phyloP scores from a whole-genome alignment of 2,797 vertebrate species.

The Anguilla megastoma region DNA sequence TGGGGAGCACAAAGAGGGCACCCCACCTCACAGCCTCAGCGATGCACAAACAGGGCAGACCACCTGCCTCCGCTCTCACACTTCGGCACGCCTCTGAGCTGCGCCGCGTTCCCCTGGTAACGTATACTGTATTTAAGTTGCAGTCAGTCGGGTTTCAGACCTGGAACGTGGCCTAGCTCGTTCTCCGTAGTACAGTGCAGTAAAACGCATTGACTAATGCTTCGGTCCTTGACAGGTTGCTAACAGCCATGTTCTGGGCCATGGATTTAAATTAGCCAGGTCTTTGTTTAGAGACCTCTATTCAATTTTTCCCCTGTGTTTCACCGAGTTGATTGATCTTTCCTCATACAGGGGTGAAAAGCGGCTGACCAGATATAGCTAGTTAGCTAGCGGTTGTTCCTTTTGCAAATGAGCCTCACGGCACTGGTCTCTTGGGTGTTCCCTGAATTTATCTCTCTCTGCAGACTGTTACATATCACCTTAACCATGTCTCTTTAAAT shows the following conservation, averaged over 20 bases:
- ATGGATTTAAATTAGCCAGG: constrained; percentile 16
- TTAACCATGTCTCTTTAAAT: background rate
- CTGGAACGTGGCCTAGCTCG: background rate
- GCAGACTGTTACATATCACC: background rate
- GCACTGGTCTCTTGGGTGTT: background rate
- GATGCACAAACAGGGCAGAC: background rate
- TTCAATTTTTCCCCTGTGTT: background rate
- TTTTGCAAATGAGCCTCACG: background rate
- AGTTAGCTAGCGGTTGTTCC: background rate
- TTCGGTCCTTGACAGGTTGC: constrained; percentile 13
- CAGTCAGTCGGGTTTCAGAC: background rate
- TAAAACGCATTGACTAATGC: constrained; percentile 20
- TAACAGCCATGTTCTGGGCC: constrained; percentile 12
- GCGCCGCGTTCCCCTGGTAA: background rate
- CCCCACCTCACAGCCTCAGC: background rate
- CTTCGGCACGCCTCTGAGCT: background rate
- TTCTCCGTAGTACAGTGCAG: background rate
- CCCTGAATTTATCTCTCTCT: background rate
- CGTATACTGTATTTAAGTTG: constrained; percentile 8
- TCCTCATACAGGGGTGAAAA: background rate
- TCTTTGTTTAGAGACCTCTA: constrained; percentile 16
- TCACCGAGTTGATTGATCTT: background rate
- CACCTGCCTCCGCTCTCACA: background rate
- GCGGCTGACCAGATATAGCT: background rate
- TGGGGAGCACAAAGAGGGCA: background rate